Evolutionary conservation across 1,140 invertebrate genomes (phyloP).

Genomic region (Popillia japonica): DNA sequence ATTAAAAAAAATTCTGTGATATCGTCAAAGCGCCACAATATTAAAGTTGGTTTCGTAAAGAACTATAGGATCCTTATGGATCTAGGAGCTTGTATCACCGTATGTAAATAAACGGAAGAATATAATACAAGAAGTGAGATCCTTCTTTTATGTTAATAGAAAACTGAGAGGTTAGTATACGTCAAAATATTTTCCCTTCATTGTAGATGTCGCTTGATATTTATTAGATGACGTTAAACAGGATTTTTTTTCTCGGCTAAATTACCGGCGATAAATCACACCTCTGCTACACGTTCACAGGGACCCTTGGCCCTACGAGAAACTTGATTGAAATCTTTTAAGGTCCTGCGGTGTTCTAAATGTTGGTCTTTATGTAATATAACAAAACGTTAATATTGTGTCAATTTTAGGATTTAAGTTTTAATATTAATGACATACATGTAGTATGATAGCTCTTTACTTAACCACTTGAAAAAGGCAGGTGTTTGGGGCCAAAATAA

Average conservation of each 20-base stretch:
- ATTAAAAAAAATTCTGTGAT: no score
- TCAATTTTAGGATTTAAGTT: background rate
- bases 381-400: background rate
- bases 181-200: conserved; percentile 10
- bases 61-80: no score
- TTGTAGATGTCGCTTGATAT: background rate
- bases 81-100: no score
- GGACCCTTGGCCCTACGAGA: background rate
- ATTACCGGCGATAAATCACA: background rate
- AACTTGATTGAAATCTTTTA: background rate
- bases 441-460: no score
- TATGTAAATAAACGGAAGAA: no score
- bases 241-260: background rate
- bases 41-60: no score
- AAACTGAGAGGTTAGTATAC: background rate
- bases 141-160: conserved; percentile 7
- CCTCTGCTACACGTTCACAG: background rate
- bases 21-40: no score
- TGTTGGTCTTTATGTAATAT: background rate
- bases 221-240: conserved; percentile 2
- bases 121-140: background rate
- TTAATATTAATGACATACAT: no score
- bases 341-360: background rate
- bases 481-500: no score
- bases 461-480: no score